Evolutionary conservation across 2,113 vertebrate genomes (phyloP), one percentile per base, ranked within the genome.

Genomic region (Chionomys nivalis): DNA sequence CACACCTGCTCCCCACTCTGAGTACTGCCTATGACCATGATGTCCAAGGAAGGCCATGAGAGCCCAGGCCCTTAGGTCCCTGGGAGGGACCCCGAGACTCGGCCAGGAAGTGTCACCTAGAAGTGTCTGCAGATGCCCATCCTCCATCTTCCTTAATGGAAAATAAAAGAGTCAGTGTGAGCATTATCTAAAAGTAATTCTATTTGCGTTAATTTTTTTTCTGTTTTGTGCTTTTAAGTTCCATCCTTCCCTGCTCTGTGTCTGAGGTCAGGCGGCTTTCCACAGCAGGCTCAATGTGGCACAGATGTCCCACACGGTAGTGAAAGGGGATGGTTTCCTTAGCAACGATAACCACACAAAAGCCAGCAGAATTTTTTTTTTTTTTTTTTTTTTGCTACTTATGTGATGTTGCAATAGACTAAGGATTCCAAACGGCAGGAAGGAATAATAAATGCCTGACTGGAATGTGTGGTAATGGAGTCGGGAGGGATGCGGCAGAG

Each of bases 291-390:
- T 98, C 91, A 87, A 88, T 96, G 87, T 92, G 97, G 96, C 98
- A 98, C 93, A 90, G 97, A 96, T 94, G 97, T 98, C 98, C 97
- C n/a, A n/a, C n/a, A n/a, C n/a, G n/a, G n/a, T n/a, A n/a, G n/a
- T n/a, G n/a, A n/a, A n/a, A n/a, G n/a, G n/a, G n/a, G n/a, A n/a
- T n/a, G n/a, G n/a, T n/a, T n/a, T n/a, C n/a, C n/a, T n/a, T n/a
- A n/a, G n/a, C n/a, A n/a, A n/a, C n/a, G n/a, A n/a, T n/a, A n/a
- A n/a, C n/a, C n/a, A n/a, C n/a, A n/a, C n/a, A n/a, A n/a, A n/a
- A n/a, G n/a, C n/a, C n/a, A n/a, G n/a, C n/a, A 47, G 44, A 47
- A 6, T 49, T 47, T 98, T 98, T 98, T 98, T 98, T 98, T 98
- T 98, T 86, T 96, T 78, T 49, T 52, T 52, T 52, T 55, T 55